Percentiles rank a stretch among this genome's conserved stretches.
Conservation (phyloP, 30 jellyfish, hydroid and myxozoan species). For the Aurelia coerulea region DNA sequence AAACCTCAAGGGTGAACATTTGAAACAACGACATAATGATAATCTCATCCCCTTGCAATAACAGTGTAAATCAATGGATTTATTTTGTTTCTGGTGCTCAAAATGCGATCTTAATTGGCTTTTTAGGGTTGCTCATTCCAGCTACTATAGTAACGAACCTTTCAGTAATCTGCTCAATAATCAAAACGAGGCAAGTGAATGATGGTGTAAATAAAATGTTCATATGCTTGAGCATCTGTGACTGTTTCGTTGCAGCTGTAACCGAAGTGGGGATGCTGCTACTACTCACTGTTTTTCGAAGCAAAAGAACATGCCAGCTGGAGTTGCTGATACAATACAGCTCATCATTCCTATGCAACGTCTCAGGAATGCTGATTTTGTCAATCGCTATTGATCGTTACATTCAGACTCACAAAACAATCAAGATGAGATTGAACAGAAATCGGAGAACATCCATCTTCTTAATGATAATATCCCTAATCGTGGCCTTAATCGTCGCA, state of each 20-base stretch:
- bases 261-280: constrained; percentile 17
- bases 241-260: constrained; percentile 24
- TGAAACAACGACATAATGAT: not conserved
- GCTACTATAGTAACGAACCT: constrained; percentile 27
- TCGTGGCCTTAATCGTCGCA: constrained; percentile 20
- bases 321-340: constrained; percentile 65
- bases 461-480: constrained; percentile 5
- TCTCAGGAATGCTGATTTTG: constrained; percentile 59
- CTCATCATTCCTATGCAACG: constrained; percentile 42
- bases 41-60: constrained; percentile 55
- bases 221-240: constrained; percentile 52
- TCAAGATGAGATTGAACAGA: constrained; percentile 38
- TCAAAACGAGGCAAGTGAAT: constrained; percentile 27
- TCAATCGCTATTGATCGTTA: constrained; percentile 58
- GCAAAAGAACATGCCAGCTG: constrained; percentile 16
- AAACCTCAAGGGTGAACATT: no score
- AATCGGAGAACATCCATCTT: not conserved
- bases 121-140: constrained; percentile 42
- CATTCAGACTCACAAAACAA: constrained; percentile 31
- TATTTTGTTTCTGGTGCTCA: constrained; percentile 11
- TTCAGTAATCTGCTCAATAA: constrained; percentile 24
- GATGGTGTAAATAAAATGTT: constrained; percentile 54
- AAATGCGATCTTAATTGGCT: constrained; percentile 5
- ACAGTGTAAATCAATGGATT: constrained; percentile 62
- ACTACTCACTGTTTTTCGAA: constrained; percentile 9